Conservation (phyloP, 2,797 vertebrate genomes). For the Arnoldichthys spilopterus region DNA sequence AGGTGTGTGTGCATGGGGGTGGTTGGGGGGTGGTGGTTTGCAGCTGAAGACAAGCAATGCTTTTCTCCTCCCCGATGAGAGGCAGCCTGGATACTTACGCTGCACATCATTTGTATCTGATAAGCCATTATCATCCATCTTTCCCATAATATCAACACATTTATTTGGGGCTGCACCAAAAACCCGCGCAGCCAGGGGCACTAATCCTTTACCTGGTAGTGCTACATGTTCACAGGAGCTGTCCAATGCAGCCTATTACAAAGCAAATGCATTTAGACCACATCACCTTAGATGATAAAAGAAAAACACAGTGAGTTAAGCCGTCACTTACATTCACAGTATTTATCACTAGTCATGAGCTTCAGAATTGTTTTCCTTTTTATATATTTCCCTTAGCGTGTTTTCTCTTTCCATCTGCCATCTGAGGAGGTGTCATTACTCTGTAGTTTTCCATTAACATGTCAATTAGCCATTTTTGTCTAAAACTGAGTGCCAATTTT, state of each 20-base stretch:
- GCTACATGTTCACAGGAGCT: constrained; percentile 32
- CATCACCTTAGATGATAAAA: constrained; percentile 34
- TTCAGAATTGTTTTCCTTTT: constrained; percentile 17
- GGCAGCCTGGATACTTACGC: constrained; percentile 33
- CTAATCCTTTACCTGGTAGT: constrained; percentile 45
- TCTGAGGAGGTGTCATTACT: background rate
- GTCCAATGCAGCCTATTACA: constrained; percentile 32
- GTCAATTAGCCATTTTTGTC: no score
- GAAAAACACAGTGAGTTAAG: constrained; percentile 30
- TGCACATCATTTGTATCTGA: constrained; percentile 51
- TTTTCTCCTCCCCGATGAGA: constrained; percentile 30
- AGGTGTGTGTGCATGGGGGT: background rate
- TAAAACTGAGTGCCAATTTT: no score
- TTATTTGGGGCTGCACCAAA: constrained; percentile 50
- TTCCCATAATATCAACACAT: constrained; percentile 53
- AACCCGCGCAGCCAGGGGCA: constrained; percentile 28
- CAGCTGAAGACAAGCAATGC: constrained; percentile 8
- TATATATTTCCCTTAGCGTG: background rate
- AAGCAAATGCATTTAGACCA: constrained; percentile 33
- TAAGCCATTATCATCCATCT: constrained; percentile 53
- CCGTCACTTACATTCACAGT: constrained; percentile 58
- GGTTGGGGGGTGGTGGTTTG: background rate
- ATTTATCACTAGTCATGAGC: constrained; percentile 65
- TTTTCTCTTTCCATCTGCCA: background rate
- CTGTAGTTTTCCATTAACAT: background rate